Evolutionary conservation across 2,797 vertebrate genomes (phyloP).

Genomic region (Etheostoma nigrum): DNA sequence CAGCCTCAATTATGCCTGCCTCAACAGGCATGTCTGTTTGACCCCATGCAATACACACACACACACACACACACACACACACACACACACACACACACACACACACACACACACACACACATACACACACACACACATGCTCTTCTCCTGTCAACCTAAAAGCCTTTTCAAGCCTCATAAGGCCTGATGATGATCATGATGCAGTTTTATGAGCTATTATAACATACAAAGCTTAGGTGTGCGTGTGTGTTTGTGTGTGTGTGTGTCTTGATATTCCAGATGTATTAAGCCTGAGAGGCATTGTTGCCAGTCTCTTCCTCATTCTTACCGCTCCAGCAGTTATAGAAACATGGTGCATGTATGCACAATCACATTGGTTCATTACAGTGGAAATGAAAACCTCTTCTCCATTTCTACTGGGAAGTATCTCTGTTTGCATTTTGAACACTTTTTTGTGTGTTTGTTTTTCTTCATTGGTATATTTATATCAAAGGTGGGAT

Average conservation of each 20-base stretch:
- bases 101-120: not conserved
- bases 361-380: not conserved
- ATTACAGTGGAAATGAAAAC: conserved; percentile 17
- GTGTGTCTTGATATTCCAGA: not conserved
- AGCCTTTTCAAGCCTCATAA: conserved; percentile 27
- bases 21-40: conserved; percentile 38
- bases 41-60: conserved; percentile 18
- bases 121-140: not conserved
- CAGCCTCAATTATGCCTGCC: conserved; percentile 39
- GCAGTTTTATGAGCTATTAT: conserved; percentile 3
- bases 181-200: conserved; percentile 29
- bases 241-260: not conserved
- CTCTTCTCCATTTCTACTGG: conserved; percentile 1
- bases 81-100: not conserved
- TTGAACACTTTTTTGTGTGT: not conserved
- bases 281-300: not conserved
- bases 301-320: not conserved
- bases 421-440: conserved; percentile 3
- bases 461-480: not conserved
- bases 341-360: conserved; percentile 7
- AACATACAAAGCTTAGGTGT: not conserved
- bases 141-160: conserved; percentile 30
- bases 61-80: not conserved
- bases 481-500: conserved; percentile 21
- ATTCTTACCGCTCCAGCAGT: not conserved